Evolutionary conservation across 2,113 vertebrate genomes (phyloP), one percentile per base, ranked within the genome.

Genomic region (Myotis yumanensis): DNA sequence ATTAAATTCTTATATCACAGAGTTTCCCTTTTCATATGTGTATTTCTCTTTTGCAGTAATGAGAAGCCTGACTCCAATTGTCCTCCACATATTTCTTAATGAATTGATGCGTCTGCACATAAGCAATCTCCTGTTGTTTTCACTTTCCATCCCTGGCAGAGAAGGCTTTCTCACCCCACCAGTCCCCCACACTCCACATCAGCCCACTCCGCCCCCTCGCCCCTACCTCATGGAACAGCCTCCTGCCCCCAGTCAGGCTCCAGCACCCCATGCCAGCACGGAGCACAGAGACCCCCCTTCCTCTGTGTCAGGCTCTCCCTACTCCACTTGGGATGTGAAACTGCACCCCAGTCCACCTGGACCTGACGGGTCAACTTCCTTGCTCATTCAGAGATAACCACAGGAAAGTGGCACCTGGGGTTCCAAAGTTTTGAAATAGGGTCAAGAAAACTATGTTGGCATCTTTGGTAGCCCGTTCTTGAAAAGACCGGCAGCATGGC

Each of bases 81-180:
- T 69, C 71, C 57, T 86, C 83, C n/a, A 3, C 69, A 35, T 28
- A 66, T 28, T 81, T 82, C n/a, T 81, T 62, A 88, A 20, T 66
- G 59, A 66, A 40, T 82, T 35, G 30, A 17, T 30, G 2, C 6
- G 17, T 12, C 35, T 54, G 32, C 3, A 11, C 22, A 14, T 66
- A 84, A 25, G 8, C 23, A 52, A 51, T 22, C 22, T 88, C 25
- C 12, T 77, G 23, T 52, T 37, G 22, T 40, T 37, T 35, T 35
- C 3, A 1, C 51, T 15, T 25, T 28, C 32, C 30, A 12, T 51
- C 10, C 35, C 11, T 15, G 4, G 11, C 22, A 76, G n/a, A 46
- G 48, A 8, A 37, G 4, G 84, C 23, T 18, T 57, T 66, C 40
- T 86, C 40, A n/a, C 40, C 5, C 40, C 11, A 5, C 12, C 54